phyloP scores from a whole-genome alignment of 2,113 vertebrate genomes.

The Seriola quinqueradiata region DNA sequence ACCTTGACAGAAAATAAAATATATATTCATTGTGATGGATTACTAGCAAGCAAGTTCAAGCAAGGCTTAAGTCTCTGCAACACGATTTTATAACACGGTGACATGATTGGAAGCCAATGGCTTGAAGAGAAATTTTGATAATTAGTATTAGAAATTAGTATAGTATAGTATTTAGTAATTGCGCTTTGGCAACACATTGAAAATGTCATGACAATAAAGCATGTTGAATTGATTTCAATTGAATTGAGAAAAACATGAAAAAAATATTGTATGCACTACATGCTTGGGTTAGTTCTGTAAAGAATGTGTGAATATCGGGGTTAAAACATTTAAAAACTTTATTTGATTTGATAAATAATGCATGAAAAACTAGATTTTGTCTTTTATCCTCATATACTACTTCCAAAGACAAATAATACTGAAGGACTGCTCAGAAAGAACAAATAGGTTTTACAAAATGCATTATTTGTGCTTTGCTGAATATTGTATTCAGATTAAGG shows the following conservation, averaged over 20 bases:
- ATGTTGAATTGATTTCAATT: no score
- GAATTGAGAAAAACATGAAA: no score
- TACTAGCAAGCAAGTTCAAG: neutral
- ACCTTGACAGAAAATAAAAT: neutral
- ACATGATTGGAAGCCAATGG: neutral
- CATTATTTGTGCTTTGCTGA: constrained; percentile 5
- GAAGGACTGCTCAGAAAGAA: neutral
- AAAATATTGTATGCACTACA: no score
- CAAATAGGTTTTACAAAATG: neutral
- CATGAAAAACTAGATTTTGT: no score
- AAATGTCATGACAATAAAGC: no score
- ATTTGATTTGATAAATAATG: no score
- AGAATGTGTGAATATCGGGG: no score
- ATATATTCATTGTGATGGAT: neutral
- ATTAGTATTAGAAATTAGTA: no score
- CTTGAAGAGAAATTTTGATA: neutral
- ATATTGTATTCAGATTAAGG: constrained; percentile 18
- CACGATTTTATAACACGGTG: neutral
- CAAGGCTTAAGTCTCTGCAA: neutral
- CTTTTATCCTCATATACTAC: no score
- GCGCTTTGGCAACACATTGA: no score
- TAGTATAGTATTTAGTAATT: no score
- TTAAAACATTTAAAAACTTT: no score
- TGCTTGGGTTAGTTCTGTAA: neutral
- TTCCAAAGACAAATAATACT: neutral